phyloP scores from a whole-genome alignment of 2,113 vertebrate species.

The Alexandromys fortis region DNA sequence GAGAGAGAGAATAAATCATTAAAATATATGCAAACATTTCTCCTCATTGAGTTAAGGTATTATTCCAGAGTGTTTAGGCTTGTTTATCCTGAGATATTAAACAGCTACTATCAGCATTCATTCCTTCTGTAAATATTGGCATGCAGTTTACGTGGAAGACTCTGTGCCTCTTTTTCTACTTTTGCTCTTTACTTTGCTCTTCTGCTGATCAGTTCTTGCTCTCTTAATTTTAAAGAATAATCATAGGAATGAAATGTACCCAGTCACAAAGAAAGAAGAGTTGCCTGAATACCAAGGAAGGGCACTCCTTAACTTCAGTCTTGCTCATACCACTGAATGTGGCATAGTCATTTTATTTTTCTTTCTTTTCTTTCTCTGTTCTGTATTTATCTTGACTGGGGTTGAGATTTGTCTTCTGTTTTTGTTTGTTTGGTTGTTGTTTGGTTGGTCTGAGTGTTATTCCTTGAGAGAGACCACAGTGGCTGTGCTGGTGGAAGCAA shows the following conservation, averaged over 20 bases:
- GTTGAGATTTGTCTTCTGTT: neutral
- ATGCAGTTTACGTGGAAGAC: neutral
- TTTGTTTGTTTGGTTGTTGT: neutral
- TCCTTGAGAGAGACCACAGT: neutral
- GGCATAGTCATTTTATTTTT: neutral
- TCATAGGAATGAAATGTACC: neutral
- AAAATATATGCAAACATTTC: neutral
- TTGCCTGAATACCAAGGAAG: neutral
- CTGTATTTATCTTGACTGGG: neutral
- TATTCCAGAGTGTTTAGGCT: rapidly evolving
- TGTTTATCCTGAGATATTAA: neutral
- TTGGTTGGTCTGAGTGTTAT: neutral
- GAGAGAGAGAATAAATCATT: neutral
- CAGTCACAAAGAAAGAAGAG: neutral
- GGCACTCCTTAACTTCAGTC: no score
- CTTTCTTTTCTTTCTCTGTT: neutral
- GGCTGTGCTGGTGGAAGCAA: neutral
- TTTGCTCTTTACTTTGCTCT: neutral
- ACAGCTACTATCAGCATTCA: neutral
- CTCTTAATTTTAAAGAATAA: neutral
- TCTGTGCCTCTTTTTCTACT: rapidly evolving
- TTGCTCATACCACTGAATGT: neutral
- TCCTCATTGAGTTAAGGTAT: neutral
- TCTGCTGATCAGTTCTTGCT: neutral
- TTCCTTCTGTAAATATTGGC: rapidly evolving